Evolutionary conservation across 2,888 invertebrate species (phyloP).

Genomic region (Tanypteryx hageni): DNA sequence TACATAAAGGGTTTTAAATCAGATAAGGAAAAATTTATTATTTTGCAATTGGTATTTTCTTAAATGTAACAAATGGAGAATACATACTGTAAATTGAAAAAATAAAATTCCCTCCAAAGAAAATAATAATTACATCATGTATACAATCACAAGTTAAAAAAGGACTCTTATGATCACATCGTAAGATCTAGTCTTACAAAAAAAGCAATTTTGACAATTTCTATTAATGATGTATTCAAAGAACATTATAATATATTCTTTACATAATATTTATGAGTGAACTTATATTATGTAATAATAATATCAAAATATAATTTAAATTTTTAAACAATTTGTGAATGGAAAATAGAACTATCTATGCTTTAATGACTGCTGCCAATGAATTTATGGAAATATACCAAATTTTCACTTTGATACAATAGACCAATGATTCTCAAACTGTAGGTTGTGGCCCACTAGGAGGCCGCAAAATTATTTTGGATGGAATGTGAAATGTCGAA

Average conservation of each 20-base stretch:
- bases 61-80: background rate
- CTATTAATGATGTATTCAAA: background rate
- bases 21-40: slow-evolving; percentile 42
- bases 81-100: slow-evolving; percentile 19
- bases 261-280: slow-evolving; percentile 43
- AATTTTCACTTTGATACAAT: slow-evolving; percentile 13
- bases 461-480: too few species aligned
- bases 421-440: too few species aligned
- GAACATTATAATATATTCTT: background rate
- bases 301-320: slow-evolving; percentile 59
- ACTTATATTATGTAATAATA: slow-evolving; percentile 39
- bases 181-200: background rate
- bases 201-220: background rate
- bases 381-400: background rate
- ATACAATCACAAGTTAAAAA: background rate
- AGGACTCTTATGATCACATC: background rate
- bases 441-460: too few species aligned
- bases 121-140: slow-evolving; percentile 47
- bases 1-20: slow-evolving; percentile 49
- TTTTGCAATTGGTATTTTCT: slow-evolving; percentile 16
- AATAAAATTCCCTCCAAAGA: slow-evolving; percentile 8
- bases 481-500: too few species aligned
- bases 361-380: slow-evolving; percentile 20
- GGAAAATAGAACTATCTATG: slow-evolving; percentile 48
- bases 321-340: slow-evolving; percentile 50